These are phyloP conservation scores for Cyclopterus lumpus DNA, from an alignment of 2,797 vertebrate genomes.

Conservation along the genomic window DNA sequence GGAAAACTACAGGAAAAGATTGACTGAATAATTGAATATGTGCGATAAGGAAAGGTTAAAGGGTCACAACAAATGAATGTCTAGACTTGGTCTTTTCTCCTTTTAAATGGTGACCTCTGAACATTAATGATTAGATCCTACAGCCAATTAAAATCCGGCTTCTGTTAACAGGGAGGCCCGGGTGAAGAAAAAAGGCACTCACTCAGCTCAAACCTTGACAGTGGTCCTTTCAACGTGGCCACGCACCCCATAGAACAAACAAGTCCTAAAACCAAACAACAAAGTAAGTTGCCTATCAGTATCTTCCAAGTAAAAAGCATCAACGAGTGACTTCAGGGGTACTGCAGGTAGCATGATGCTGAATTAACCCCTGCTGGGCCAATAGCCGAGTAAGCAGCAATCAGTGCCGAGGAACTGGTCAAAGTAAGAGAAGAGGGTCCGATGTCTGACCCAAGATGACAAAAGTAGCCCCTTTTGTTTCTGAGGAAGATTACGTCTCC, in stretches of 20 bases:
- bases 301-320: not conserved
- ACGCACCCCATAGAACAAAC: constrained; percentile 3
- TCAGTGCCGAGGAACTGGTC: no score
- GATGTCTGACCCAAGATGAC: no score
- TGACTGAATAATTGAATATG: constrained; percentile 65
- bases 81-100: constrained; percentile 23
- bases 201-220: constrained; percentile 15
- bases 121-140: constrained; percentile 46
- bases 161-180: constrained; percentile 1
- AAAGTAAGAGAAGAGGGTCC: no score
- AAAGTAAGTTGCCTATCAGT: not conserved
- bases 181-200: constrained; percentile 10
- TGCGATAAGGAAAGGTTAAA: constrained; percentile 64
- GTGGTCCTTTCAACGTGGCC: not conserved
- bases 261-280: not conserved
- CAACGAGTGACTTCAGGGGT: no score
- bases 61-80: constrained; percentile 54
- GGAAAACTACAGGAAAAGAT: constrained; percentile 44
- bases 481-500: not conserved
- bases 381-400: no score
- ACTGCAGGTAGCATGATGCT: no score
- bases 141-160: constrained; percentile 50
- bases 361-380: no score
- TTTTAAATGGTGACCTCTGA: constrained; percentile 44
- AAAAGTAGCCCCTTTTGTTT: not conserved